These are phyloP conservation scores for Coryphaenoides rupestris DNA, from an alignment of 2,113 vertebrate genomes.

Conservation along the genomic window DNA sequence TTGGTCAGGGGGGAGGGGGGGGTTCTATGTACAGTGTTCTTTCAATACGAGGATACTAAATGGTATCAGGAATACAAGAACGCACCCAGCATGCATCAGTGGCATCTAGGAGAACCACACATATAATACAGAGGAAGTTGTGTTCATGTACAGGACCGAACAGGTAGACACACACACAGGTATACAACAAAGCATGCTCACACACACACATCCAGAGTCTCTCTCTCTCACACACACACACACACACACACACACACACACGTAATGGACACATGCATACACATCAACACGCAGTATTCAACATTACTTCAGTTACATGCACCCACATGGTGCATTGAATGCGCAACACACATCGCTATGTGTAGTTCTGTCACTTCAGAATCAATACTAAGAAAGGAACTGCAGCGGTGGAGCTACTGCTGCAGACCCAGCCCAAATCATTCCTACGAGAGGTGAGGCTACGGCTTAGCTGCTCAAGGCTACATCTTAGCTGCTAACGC, in stretches of 20 bases:
- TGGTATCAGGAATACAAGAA: slow-evolving; percentile 54
- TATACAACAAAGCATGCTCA: no score
- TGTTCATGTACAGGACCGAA: slow-evolving; percentile 53
- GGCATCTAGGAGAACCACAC: slow-evolving; percentile 46
- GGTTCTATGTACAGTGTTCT: slow-evolving; percentile 66
- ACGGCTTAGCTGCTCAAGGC: no score
- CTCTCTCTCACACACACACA: slow-evolving; percentile 1
- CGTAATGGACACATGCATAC: neutral
- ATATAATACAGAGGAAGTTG: slow-evolving; percentile 55
- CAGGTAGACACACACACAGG: slow-evolving; percentile 7
- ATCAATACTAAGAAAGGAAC: slow-evolving; percentile 17
- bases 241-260: slow-evolving; percentile 24
- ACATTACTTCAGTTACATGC: slow-evolving; percentile 40
- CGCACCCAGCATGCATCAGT: slow-evolving; percentile 54
- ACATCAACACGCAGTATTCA: neutral
- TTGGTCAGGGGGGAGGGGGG: slow-evolving; percentile 56
- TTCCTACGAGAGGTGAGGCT: no score
- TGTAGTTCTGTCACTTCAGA: slow-evolving; percentile 26
- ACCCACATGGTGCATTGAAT: slow-evolving; percentile 14
- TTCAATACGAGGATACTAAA: slow-evolving; percentile 49
- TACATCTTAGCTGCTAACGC: no score
- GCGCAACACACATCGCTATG: slow-evolving; percentile 17
- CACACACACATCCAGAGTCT: no score
- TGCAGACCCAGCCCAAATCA: neutral
- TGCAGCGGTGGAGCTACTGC: slow-evolving; percentile 4